Evolutionary conservation across 2,888 invertebrate species (phyloP).

Genomic region (Villa cingulata): DNA sequence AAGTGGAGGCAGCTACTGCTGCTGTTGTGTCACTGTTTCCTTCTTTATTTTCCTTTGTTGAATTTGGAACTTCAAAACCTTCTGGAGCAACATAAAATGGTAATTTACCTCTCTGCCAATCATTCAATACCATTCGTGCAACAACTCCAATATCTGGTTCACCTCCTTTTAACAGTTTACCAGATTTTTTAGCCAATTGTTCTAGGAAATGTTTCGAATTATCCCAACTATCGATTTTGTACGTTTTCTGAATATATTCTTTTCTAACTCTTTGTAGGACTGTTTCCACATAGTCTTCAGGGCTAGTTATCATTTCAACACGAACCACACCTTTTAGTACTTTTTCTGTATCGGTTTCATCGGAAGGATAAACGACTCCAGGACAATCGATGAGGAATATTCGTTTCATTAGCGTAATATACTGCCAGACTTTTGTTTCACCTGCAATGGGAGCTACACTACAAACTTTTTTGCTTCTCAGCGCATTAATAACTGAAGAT

Average conservation of each 20-base stretch:
- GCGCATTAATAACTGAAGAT: slow-evolving; percentile 93
- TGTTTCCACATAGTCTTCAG: slow-evolving; percentile 85
- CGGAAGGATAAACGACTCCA: slow-evolving; percentile 93
- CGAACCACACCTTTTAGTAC: slow-evolving; percentile 96
- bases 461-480: slow-evolving; percentile 93
- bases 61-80: slow-evolving; percentile 57
- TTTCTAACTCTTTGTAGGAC: slow-evolving; percentile 76
- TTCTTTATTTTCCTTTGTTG: slow-evolving; percentile 27
- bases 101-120: slow-evolving; percentile 95
- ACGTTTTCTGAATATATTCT: slow-evolving; percentile 83
- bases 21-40: background rate
- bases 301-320: slow-evolving; percentile 84
- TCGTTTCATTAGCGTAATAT: slow-evolving; percentile 91
- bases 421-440: slow-evolving; percentile 98
- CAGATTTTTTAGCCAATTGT: slow-evolving; percentile 70
- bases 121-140: slow-evolving; percentile 91
- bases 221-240: slow-evolving; percentile 70
- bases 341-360: slow-evolving; percentile 87
- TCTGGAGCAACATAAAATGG: slow-evolving; percentile 88
- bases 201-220: slow-evolving; percentile 80
- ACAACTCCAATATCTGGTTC: slow-evolving; percentile 84
- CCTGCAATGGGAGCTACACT: slow-evolving; percentile 98
- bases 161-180: slow-evolving; percentile 90
- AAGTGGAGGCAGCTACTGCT: too few species aligned
- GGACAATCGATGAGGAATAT: slow-evolving; percentile 98